Base-by-base conservation (phyloP, 2,113 vertebrate species). In the Austrofundulus limnaeus region DNA sequence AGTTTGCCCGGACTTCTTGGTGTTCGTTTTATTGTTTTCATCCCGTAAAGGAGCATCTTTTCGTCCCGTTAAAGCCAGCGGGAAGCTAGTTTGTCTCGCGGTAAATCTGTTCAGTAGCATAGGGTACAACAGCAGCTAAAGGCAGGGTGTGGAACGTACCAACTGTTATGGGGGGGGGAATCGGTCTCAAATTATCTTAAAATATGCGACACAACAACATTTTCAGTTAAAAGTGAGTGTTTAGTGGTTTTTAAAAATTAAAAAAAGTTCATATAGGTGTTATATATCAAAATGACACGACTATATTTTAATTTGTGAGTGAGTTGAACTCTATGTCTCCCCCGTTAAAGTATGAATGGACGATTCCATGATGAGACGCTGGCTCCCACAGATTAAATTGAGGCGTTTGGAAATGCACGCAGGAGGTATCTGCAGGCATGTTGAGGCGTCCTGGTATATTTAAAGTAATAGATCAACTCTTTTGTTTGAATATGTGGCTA, bases 121-220 rank as follows among this genome's bases (percentile, higher is more conserved):
- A 64, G 81, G 67, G 63, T 75, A 82, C 86, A 91, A 87, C 84
- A 89, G 84, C 82, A 80, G 85, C 91, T 87, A 89, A 77, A 78
- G 77, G 88, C 81, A 61, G 80, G 85, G 91, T 86, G 91, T 91
- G 81, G 90, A 31, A 0, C 58, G 13, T 80, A 88, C 90, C 91
- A 93, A 67, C 0, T 15, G 10, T 0, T 3, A 14, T 1, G 62
- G 85, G 81, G 66, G 80, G 39, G 60, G n/a, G 2, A 4, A 1
- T 4, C 1, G 5, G 0, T 21, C 1, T 0, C 11, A 58, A 51
- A n/a, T 16, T n/a, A 39, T 19, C 8, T 65, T 5, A 11, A 57
- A 58, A 46, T 39, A 11, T 0, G 2, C 1, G 0, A 23, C 8
- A 51, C 3, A 24, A 19, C 31, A 25, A 13, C 2, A 2, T 34